These are phyloP conservation scores for Mionectes olivaceus DNA, from an alignment of 2,797 vertebrate species.

Conservation along the genomic window DNA sequence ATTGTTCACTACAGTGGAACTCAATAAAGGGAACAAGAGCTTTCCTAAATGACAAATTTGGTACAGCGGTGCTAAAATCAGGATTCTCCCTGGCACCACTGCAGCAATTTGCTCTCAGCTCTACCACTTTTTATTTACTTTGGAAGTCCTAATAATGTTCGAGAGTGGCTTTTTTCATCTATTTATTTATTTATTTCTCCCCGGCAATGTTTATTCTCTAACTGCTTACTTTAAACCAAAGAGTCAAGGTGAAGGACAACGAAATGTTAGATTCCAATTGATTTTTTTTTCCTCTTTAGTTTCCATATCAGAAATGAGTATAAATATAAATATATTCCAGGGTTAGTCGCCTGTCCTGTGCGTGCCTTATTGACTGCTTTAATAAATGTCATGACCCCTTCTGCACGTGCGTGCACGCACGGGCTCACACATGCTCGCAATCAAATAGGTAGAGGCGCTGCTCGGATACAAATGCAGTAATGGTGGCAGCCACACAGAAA, in stretches of 20 bases:
- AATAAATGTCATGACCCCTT: constrained; percentile 67
- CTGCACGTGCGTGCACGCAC: background rate
- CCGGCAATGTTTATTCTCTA: constrained; percentile 68
- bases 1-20: constrained; percentile 84
- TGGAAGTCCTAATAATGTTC: constrained; percentile 76
- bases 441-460: constrained; percentile 6
- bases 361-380: constrained; percentile 68
- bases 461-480: background rate
- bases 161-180: constrained; percentile 68
- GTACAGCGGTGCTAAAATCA: constrained; percentile 80
- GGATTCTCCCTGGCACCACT: constrained; percentile 70
- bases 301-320: constrained; percentile 59
- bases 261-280: constrained; percentile 34
- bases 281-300: constrained; percentile 58
- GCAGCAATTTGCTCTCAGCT: constrained; percentile 67
- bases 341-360: constrained; percentile 25
- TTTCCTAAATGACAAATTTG: constrained; percentile 85
- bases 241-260: constrained; percentile 70
- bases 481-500: background rate
- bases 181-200: constrained; percentile 62
- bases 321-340: constrained; percentile 71
- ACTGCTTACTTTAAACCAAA: constrained; percentile 73
- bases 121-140: constrained; percentile 81
- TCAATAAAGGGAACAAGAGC: constrained; percentile 84
- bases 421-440: background rate